Evolutionary conservation across 2,797 vertebrate species (phyloP), one percentile per base, ranked within the genome.

Genomic region (Peromyscus aztecus): DNA sequence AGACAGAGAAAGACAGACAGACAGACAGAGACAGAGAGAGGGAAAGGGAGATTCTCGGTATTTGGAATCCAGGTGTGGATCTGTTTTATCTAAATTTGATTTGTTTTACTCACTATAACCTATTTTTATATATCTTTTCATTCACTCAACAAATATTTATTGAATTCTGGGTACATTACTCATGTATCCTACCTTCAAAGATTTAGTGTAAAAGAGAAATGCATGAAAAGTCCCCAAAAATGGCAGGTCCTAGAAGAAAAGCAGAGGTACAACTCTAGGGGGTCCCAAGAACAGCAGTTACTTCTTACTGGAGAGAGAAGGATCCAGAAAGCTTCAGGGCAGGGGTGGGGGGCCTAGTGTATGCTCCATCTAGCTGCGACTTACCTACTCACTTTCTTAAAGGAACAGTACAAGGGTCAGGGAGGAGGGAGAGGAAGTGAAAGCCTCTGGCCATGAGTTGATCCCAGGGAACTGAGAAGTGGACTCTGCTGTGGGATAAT

Each of bases 21-120:
- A 52, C 49, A 52, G 49, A 52, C 2, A 37, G 19, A 40, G 81
- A 83, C 4, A 61, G 34, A 57, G 19, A 82, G 59, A 83, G 77
- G n/a, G 1, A 43, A 6, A 59, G 27, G 31, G 34, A 37, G 23
- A 75, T 90, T 96, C 78, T 46, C 24, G 24, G 21, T 31, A 34
- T 34, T 93, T 89, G 57, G 57, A 89, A 76, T 76, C 40, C 61
- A 61, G 52, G 23, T 87, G 6, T 91, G 81, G 61, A 19, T 90
- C 81, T 80, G 12, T 93, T 31, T 97, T 94, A 93, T 83, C 76
- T 77, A 73, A 96, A 87, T 95, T 92, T 96, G 76, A 83, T 96
- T 94, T 55, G 46, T 63, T 63, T 86, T 40, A 82, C 49, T 78
- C 76, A 69, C 93, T 65, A 52, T 49, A 73, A 82, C 29, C 9